Evolutionary conservation across 1,140 invertebrate genomes (phyloP), one percentile per base, ranked within the genome.

Genomic region (Pinna nobilis): DNA sequence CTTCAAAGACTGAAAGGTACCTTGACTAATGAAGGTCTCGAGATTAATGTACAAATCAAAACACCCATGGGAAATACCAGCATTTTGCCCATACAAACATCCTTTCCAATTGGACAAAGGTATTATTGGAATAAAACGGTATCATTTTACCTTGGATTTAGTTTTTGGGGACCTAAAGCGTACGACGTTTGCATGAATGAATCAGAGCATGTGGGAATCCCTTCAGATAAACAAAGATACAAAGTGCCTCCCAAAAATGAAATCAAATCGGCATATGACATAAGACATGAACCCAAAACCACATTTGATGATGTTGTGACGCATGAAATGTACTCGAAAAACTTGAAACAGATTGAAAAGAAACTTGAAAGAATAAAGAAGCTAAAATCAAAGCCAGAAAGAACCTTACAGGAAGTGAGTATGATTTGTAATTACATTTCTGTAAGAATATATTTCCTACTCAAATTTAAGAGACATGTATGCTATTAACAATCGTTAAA

Each of bases 61-160:
- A 44, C 55, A 9, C 0, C 20, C 0, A 20, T 57, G 6, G 68
- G 77, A 39, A 71, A 71, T 44, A n/a, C 69, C 47, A 33, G 44
- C 6, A 9, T 15, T 7, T 15, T 77, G 35, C 18, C 15, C 23
- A 76, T 77, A 23, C 63, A 73, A 15, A 74, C 64, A 15, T 28
- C 60, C 20, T 23, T 66, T 44, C 70, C 70, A 25, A 68, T 73
- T 39, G 49, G 75, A 51, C 41, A 60, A n/a, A 41, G 30, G 23
- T 68, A 25, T 25, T n/a, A 76, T 20, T 76, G 74, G 70, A 71
- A 77, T 28, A 79, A 77, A 25, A 67, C 11, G 13, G 72, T 82
- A 13, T 72, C 47, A 25, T 77, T 82, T 55, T 71, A 67, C 30
- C n/a, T 82, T 18, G 80, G 77, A 9, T 77, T 82, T 37, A 68